phyloP scores from a whole-genome alignment of 2,113 vertebrate genomes.

The Apus apus region DNA sequence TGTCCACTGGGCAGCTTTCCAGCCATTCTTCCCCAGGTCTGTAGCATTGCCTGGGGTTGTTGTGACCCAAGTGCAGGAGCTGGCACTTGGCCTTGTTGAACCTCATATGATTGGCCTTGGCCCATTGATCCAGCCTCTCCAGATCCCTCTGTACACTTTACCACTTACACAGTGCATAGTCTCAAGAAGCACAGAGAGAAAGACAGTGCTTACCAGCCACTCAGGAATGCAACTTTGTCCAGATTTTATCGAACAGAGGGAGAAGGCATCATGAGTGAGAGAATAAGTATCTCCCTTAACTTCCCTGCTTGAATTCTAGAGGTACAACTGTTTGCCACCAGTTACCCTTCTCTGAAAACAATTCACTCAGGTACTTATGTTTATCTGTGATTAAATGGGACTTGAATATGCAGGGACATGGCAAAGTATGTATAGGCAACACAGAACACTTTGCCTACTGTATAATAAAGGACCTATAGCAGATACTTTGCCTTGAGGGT shows the following conservation, averaged over 20 bases:
- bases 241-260: not conserved
- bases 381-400: not conserved
- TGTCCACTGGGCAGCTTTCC: not conserved
- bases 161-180: accelerated
- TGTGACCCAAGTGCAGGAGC: not conserved
- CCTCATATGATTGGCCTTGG: not conserved
- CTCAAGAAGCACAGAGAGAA: not conserved
- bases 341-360: not conserved
- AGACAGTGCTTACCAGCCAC: not conserved
- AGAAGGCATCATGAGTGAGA: not conserved
- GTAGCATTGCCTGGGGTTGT: not conserved
- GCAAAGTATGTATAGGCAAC: not conserved
- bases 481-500: not conserved
- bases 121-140: not conserved
- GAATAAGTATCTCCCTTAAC: not conserved
- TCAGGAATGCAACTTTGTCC: not conserved
- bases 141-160: not conserved
- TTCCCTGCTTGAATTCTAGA: not conserved
- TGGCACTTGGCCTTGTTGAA: not conserved
- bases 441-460: not conserved
- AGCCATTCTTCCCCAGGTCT: not conserved
- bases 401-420: not conserved
- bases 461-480: not conserved
- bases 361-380: not conserved
- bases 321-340: not conserved